A percentile compares a stretch with the other conserved stretches of the same genome.
Evolutionary conservation across 2,888 invertebrate species (phyloP).

Genomic region (Luperina testacea): DNA sequence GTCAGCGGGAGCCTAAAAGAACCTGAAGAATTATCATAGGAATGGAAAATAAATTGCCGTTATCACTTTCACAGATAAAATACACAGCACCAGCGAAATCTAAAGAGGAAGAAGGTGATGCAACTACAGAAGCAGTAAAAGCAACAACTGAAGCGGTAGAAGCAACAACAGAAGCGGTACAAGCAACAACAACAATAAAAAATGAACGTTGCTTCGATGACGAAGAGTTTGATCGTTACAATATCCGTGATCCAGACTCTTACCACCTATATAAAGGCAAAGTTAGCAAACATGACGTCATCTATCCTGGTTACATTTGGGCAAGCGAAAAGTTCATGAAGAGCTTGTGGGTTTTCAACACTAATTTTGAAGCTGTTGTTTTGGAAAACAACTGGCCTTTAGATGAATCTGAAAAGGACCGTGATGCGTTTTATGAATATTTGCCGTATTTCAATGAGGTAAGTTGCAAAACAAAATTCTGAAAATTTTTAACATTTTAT

Average conservation of each 20-base stretch:
- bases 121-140: slow-evolving; percentile 9
- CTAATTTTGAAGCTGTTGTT: slow-evolving; percentile 82
- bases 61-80: slow-evolving; percentile 68
- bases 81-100: slow-evolving; percentile 53
- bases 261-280: slow-evolving; percentile 74
- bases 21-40: background rate
- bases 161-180: slow-evolving; percentile 17
- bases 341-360: slow-evolving; percentile 75
- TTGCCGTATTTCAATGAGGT: slow-evolving; percentile 90
- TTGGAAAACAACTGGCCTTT: slow-evolving; percentile 90
- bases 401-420: slow-evolving; percentile 78
- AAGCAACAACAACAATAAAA: slow-evolving; percentile 26
- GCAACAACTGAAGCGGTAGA: background rate
- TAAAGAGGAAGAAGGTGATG: slow-evolving; percentile 41
- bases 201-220: slow-evolving; percentile 59
- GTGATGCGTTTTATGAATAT: slow-evolving; percentile 74
- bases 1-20: background rate
- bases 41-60: background rate
- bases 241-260: slow-evolving; percentile 69
- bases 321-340: slow-evolving; percentile 72
- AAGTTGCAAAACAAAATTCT: slow-evolving; percentile 48
- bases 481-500: background rate
- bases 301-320: slow-evolving; percentile 78
- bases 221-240: slow-evolving; percentile 66
- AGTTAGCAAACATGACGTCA: slow-evolving; percentile 68